A percentile compares a stretch with the other conserved stretches of the same genome.
phyloP scores from a whole-genome alignment of 2,797 vertebrate genomes.

The Gobio occitaniae region DNA sequence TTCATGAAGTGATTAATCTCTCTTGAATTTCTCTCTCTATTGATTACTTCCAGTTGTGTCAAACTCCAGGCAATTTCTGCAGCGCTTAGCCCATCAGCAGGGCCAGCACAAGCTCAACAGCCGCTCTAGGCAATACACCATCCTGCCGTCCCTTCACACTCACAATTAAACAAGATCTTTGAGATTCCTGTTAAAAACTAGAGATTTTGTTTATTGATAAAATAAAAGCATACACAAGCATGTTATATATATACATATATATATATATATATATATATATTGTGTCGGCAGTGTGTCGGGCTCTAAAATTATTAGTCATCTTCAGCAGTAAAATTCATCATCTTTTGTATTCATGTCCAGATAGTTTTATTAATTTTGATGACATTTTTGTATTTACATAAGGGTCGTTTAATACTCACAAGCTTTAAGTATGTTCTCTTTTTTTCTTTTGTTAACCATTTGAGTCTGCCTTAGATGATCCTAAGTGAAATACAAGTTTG shows the following conservation, averaged over 20 bases:
- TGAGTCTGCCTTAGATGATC: not conserved
- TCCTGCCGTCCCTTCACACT: not conserved
- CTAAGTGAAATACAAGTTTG: not conserved
- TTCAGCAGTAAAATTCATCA: not conserved
- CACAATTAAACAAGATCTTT: not conserved
- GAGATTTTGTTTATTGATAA: not conserved
- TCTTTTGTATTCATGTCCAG: not conserved
- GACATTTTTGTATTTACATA: not conserved
- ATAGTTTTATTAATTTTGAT: not conserved
- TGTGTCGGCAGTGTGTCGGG: not conserved
- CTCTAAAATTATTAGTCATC: not conserved
- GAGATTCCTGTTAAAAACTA: not conserved
- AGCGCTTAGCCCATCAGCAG: conserved; percentile 9
- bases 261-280: too few relatives aligned
- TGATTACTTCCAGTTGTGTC: conserved; percentile 30
- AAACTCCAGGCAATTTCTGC: conserved; percentile 19
- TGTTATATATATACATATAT: not conserved
- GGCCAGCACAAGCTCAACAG: not conserved
- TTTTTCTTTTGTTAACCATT: not conserved
- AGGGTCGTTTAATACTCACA: not conserved
- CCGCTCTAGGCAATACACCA: not conserved
- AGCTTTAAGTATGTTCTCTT: not conserved
- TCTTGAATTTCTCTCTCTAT: conserved; percentile 24
- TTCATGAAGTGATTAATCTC: conserved; percentile 40
- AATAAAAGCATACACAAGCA: not conserved